phyloP scores from a whole-genome alignment of 2,113 vertebrate genomes.

The Willisornis vidua region DNA sequence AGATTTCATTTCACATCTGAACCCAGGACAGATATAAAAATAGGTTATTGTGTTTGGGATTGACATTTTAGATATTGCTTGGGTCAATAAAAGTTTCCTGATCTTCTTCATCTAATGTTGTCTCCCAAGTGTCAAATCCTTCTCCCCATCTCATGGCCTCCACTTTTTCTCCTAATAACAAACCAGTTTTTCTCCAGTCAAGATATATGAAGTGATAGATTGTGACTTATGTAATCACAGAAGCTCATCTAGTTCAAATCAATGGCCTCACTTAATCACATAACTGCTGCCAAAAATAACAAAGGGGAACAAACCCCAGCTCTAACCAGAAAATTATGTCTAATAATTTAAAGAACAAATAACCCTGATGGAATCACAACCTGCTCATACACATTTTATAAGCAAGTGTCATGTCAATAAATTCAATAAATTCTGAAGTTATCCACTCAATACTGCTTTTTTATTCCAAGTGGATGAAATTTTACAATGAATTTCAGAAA shows the following conservation, averaged over 20 bases:
- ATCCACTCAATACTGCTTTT: neutral
- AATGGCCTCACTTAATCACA: neutral
- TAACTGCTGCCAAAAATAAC: neutral
- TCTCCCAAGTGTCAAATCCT: neutral
- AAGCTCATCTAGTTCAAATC: neutral
- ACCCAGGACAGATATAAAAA: neutral
- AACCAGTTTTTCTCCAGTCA: neutral
- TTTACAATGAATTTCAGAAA: neutral
- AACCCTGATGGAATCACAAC: neutral
- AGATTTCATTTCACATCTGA: neutral
- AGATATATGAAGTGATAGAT: neutral
- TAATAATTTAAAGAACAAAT: slow-evolving; percentile 29
- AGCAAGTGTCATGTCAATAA: neutral
- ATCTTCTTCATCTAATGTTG: neutral
- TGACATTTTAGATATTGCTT: neutral
- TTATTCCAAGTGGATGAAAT: neutral
- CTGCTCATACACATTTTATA: neutral
- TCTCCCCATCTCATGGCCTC: neutral
- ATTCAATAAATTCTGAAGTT: neutral
- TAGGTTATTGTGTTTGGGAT: neutral
- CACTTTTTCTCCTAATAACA: neutral
- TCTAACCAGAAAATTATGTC: slow-evolving; percentile 7
- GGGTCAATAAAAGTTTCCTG: neutral
- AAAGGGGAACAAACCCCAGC: neutral
- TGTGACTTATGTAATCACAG: neutral